A percentile compares a stretch with the other conserved stretches of the same genome.
These are phyloP conservation scores for Cephonodes hylas DNA, from an alignment of 2,888 invertebrate species.

Conservation along the genomic window DNA sequence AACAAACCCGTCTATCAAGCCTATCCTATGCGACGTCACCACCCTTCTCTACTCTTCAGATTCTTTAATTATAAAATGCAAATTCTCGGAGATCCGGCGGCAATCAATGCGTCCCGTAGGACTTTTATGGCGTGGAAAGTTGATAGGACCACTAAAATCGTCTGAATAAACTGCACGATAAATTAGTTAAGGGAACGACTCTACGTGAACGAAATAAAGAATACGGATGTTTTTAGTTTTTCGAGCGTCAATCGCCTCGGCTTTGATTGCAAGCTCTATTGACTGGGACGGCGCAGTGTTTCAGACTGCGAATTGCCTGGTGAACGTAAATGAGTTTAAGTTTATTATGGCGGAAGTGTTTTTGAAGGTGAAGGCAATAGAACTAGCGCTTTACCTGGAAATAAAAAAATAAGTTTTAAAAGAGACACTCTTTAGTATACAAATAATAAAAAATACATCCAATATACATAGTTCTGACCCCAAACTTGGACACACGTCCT, in stretches of 20 bases:
- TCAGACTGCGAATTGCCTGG: background rate
- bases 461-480: no score
- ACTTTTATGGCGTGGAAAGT: constrained; percentile 74
- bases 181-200: constrained; percentile 27
- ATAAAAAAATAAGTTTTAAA: background rate
- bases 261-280: background rate
- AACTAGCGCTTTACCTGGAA: background rate
- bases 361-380: no score
- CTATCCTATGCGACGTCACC: background rate
- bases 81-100: constrained; percentile 55
- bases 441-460: no score
- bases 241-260: background rate
- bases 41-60: constrained; percentile 39
- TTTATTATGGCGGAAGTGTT: background rate
- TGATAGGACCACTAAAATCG: constrained; percentile 58
- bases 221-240: background rate
- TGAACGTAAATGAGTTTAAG: background rate
- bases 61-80: constrained; percentile 80
- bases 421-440: no score
- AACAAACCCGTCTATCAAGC: background rate
- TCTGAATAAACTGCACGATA: constrained; percentile 37
- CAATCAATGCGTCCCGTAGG: constrained; percentile 64
- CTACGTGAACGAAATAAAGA: constrained; percentile 11
- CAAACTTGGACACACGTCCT: no score
- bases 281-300: background rate